Evolutionary conservation across 2,888 invertebrate genomes (phyloP).

Genomic region (Cabera pusaria): DNA sequence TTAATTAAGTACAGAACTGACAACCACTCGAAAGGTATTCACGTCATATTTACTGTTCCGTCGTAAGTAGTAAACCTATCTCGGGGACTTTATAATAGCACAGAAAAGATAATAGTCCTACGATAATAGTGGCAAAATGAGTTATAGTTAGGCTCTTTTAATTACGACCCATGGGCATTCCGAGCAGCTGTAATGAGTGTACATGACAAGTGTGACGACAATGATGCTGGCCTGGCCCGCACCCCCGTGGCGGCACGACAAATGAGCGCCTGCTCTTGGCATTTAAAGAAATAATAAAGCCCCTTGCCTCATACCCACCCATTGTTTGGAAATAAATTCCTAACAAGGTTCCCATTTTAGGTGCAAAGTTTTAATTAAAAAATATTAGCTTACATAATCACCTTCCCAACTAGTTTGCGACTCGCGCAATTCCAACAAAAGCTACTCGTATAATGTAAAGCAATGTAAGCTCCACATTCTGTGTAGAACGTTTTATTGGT

Average conservation of each 20-base stretch:
- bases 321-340: conserved; percentile 13
- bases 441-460: conserved; percentile 27
- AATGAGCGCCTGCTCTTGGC: conserved; percentile 33
- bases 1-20: conserved; percentile 43
- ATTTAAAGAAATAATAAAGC: conserved; percentile 20
- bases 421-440: conserved; percentile 29
- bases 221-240: conserved; percentile 30
- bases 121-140: conserved; percentile 28
- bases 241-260: conserved; percentile 30
- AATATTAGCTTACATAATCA: conserved; percentile 24
- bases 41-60: conserved; percentile 35
- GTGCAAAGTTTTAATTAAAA: conserved; percentile 29
- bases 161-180: conserved; percentile 34
- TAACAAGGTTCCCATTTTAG: conserved; percentile 5
- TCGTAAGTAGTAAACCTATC: conserved; percentile 30
- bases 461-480: conserved; percentile 33
- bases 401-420: conserved; percentile 21
- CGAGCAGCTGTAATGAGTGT: conserved; percentile 28
- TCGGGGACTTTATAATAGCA: conserved; percentile 15
- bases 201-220: conserved; percentile 39
- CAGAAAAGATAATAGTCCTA: no score
- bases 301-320: conserved; percentile 3
- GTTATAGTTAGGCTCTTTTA: conserved; percentile 34
- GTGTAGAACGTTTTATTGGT: conserved; percentile 41
- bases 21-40: conserved; percentile 23